phyloP scores from a whole-genome alignment of 2,888 invertebrate species.

The Nemotelus pantherinus region DNA sequence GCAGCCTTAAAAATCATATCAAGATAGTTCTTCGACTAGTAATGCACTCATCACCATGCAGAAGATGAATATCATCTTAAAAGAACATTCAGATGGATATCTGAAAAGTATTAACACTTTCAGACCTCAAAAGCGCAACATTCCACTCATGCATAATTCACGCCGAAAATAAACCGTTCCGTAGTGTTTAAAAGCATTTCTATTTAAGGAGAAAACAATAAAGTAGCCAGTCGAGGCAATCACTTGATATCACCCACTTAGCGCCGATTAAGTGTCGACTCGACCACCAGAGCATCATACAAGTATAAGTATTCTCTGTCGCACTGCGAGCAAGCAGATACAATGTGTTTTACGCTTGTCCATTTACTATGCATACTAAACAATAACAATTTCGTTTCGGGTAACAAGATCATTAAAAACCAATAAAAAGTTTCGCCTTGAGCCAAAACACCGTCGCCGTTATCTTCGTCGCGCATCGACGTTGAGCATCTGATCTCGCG shows the following conservation, averaged over 20 bases:
- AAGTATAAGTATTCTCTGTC: no score
- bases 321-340: no score
- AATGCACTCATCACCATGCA: no score
- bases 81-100: no score
- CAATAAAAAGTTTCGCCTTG: slow-evolving; percentile 27
- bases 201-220: slow-evolving; percentile 2
- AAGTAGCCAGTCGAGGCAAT: neutral
- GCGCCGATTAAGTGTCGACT: slow-evolving; percentile 10
- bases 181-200: neutral
- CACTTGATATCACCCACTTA: slow-evolving; percentile 33
- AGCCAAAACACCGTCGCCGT: slow-evolving; percentile 4
- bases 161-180: neutral
- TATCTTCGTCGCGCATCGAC: neutral
- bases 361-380: neutral
- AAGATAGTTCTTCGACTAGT: no score
- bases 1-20: no score
- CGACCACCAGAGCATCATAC: neutral
- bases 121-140: no score
- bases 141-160: neutral
- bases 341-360: neutral
- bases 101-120: no score
- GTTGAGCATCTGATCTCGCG: no score
- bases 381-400: slow-evolving; percentile 8
- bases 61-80: no score
- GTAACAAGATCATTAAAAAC: slow-evolving; percentile 37